phyloP scores from a whole-genome alignment of 2,797 vertebrate species.

The Chaetodon trifasciatus region DNA sequence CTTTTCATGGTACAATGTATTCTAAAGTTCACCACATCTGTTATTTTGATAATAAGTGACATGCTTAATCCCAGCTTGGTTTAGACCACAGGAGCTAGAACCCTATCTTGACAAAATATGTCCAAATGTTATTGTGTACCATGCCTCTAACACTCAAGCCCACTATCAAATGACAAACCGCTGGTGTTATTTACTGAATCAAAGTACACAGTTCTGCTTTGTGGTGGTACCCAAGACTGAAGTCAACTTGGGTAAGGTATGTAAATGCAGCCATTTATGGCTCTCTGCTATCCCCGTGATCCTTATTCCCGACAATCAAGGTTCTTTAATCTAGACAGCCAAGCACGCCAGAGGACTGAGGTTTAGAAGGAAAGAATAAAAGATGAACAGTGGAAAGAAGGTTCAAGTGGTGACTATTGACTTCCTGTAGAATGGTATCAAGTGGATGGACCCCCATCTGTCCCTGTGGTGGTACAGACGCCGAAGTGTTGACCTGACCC shows the following conservation, averaged over 20 bases:
- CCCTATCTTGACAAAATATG: constrained; percentile 65
- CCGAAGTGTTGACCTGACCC: constrained; percentile 16
- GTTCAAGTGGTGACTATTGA: constrained; percentile 34
- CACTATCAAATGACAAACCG: constrained; percentile 61
- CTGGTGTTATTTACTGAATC: constrained; percentile 64
- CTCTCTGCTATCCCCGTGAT: constrained; percentile 17
- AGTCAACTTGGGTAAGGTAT: constrained; percentile 49
- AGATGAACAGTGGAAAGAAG: constrained; percentile 21
- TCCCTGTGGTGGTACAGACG: neutral
- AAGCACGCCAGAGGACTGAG: constrained; percentile 10
- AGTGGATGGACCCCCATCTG: constrained; percentile 21
- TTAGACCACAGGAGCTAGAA: constrained; percentile 31
- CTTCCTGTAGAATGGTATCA: constrained; percentile 6
- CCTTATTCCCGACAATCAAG: constrained; percentile 17
- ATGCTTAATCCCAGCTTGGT: constrained; percentile 50
- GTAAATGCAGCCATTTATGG: constrained; percentile 58
- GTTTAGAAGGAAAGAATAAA: constrained; percentile 18
- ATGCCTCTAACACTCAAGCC: constrained; percentile 46
- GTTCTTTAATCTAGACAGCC: constrained; percentile 28
- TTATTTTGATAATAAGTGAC: constrained; percentile 58
- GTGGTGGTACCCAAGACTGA: constrained; percentile 49
- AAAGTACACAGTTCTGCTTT: constrained; percentile 58
- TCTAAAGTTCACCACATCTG: constrained; percentile 36
- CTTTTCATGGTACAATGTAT: neutral
- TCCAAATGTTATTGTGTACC: constrained; percentile 75